Evolutionary conservation across 2,888 invertebrate species (phyloP).

Genomic region (Artemia sinica): DNA sequence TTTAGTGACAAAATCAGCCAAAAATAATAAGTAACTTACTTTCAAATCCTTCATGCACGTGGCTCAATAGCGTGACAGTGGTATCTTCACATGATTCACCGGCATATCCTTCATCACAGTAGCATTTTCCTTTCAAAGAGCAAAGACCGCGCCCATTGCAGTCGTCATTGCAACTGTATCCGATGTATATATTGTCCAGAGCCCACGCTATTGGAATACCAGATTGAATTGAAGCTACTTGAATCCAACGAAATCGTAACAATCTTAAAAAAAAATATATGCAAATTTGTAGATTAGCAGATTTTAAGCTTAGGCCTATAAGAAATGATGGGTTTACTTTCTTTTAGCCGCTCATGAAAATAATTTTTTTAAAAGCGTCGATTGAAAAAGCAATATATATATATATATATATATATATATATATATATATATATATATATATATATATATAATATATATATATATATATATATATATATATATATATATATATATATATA

Average conservation of each 20-base stretch:
- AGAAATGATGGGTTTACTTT: too few relatives aligned
- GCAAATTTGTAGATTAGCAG: too few relatives aligned
- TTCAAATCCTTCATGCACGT: slow-evolving; percentile 1
- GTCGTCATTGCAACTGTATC: neutral
- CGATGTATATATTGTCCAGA: neutral
- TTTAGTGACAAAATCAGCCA: too few relatives aligned
- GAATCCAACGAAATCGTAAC: slow-evolving; percentile 5
- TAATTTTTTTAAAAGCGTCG: too few relatives aligned
- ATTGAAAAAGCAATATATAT: too few relatives aligned
- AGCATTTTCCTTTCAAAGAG: neutral
- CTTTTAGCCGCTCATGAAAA: too few relatives aligned
- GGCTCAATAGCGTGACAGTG: neutral
- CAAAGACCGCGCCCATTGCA: neutral
- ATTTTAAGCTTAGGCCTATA: too few relatives aligned
- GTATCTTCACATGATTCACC: neutral
- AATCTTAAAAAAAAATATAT: neutral
- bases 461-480: too few relatives aligned
- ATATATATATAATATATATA: too few relatives aligned
- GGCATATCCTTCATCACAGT: neutral
- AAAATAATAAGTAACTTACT: neutral
- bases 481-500: too few relatives aligned
- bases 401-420: too few relatives aligned
- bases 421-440: too few relatives aligned
- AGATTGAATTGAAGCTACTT: neutral
- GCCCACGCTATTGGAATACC: neutral